Base-by-base conservation (phyloP, 2,888 invertebrate species). In the Morpho helenor region DNA sequence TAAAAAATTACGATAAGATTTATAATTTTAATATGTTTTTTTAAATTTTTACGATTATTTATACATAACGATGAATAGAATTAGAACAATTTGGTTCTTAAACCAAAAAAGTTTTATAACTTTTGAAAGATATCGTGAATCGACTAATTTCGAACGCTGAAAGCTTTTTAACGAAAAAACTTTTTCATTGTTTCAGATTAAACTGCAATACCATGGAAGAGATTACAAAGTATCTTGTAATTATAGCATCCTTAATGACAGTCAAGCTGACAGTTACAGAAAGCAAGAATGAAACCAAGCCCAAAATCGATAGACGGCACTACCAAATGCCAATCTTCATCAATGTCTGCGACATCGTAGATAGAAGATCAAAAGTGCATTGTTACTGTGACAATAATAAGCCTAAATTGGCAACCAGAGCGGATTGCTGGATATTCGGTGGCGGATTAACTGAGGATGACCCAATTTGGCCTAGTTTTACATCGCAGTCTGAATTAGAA, bases 391-490 rank as follows among this genome's bases (percentile, higher is more conserved):
- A 89, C 69, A 88, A 79, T 64, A 87, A 80, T 57, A 84, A 84
- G 61, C 80, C 80, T 2, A 86, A 87, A 73, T 75, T 82, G 70
- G 95, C 95, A 0, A 93, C 93, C 3, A 93, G 93, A 67, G 95
- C 94, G 2, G 95, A 94, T 70, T 96, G 96, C 72, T 93, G 94
- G 93, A 92, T 96, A 10, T 94, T 95, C 76, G 79, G 83, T 22
- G 90, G 87, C 5, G 87, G 87, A 8, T 90, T 95, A 64, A 91
- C 93, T 1, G 92, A 92, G 67, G 94, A 94, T 61, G 94, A 95
- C 70, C 91, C 93, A 3, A 92, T 95, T 59, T 96, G 96, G 96
- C 92, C 92, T 5, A 92, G 93, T 67, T 95, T 96, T 80, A 91
- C 92, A 43, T 94, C 94, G 8, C 96, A 96, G 78, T 92, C 93